Conservation (phyloP, 2,113 vertebrate genomes). For the Chloroceryle aenea region DNA sequence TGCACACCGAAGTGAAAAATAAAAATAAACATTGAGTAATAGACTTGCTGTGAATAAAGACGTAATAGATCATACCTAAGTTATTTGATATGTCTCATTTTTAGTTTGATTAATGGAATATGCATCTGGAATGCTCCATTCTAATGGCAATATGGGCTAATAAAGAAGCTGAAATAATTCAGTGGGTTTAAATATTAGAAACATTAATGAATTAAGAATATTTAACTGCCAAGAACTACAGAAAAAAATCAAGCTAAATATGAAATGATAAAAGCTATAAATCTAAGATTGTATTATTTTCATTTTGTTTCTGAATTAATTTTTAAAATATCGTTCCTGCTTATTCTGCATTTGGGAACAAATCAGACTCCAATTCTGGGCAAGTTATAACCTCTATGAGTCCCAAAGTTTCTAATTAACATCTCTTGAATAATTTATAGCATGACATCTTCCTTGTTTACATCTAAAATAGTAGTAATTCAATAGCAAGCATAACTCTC, state of each 20-base stretch:
- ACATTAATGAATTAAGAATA: not conserved
- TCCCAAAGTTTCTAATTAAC: not conserved
- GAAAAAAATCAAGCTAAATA: not conserved
- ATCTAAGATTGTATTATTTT: not conserved
- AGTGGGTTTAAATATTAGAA: not conserved
- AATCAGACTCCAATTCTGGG: not conserved
- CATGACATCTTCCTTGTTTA: not conserved
- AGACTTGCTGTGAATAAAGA: not conserved
- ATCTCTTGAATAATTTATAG: constrained; percentile 13
- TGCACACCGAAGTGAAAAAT: not conserved
- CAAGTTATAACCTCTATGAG: not conserved
- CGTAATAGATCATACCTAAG: not conserved
- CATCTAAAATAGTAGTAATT: not conserved
- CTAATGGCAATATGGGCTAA: not conserved
- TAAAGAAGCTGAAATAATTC: not conserved
- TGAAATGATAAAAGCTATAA: not conserved
- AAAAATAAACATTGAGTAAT: not conserved
- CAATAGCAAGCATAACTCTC: not conserved
- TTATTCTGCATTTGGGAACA: not conserved
- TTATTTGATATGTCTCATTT: not conserved
- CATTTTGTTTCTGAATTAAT: not conserved
- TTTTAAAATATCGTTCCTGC: not conserved
- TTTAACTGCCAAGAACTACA: not conserved
- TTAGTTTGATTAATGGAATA: not conserved
- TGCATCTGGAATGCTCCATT: not conserved